A percentile compares a stretch with the other conserved stretches of the same genome.
phyloP scores from a whole-genome alignment of 2,888 invertebrate genomes.

The Syritta pipiens region DNA sequence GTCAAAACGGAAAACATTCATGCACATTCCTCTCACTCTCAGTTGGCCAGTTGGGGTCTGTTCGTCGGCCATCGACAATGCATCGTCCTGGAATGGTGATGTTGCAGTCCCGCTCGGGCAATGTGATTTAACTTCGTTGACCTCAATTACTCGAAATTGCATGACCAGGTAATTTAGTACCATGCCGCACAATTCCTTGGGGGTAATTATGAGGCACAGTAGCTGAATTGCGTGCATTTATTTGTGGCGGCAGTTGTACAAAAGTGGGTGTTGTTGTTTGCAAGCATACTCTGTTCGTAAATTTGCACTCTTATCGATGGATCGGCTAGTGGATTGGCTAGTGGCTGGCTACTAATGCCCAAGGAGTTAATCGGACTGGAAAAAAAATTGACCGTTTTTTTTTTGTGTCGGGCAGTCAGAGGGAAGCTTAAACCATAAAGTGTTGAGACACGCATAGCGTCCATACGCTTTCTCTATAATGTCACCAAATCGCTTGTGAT shows the following conservation, averaged over 20 bases:
- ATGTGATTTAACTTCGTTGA: constrained; percentile 63
- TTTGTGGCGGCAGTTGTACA: constrained; percentile 31
- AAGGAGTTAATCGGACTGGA: constrained; percentile 10
- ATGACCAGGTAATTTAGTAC: constrained; percentile 61
- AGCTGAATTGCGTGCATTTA: constrained; percentile 52
- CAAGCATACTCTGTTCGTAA: neutral
- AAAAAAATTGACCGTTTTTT: constrained; percentile 1
- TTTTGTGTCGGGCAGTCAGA: no score
- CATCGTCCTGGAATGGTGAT: neutral
- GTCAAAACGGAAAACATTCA: constrained; percentile 49
- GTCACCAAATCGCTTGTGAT: constrained; percentile 22
- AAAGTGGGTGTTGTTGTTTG: neutral
- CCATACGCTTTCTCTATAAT: constrained; percentile 5
- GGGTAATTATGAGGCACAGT: constrained; percentile 59
- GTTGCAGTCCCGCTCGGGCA: neutral
- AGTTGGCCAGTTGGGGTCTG: no score
- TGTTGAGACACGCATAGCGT: neutral
- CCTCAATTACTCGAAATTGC: constrained; percentile 63
- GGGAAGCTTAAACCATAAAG: neutral
- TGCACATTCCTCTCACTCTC: neutral
- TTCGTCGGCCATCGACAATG: no score
- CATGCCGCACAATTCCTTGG: constrained; percentile 53
- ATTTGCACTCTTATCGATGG: constrained; percentile 40
- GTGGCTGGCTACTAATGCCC: neutral
- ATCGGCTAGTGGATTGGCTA: constrained; percentile 22